Evolutionary conservation across 2,888 invertebrate species (phyloP).

Genomic region (Campaea margaritaria): DNA sequence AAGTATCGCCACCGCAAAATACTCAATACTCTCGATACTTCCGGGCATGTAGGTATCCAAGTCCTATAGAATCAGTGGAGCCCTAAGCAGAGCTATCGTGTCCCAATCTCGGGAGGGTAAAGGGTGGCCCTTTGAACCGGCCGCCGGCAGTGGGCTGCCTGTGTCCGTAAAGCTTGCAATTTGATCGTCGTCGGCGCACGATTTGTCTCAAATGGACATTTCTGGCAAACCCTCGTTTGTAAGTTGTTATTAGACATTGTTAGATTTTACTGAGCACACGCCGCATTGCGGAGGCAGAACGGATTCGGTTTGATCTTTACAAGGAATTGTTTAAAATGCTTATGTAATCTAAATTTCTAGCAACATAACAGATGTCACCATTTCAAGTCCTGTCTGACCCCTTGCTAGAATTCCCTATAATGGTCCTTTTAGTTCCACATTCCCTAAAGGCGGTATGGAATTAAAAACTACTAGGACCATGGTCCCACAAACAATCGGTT

Average conservation of each 20-base stretch:
- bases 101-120: conserved; percentile 56
- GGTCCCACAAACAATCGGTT: too few species aligned
- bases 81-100: conserved; percentile 43
- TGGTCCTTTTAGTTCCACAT: too few species aligned
- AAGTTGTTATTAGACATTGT: conserved; percentile 23
- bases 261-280: conserved; percentile 32
- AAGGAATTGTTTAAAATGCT: too few species aligned
- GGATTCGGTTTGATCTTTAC: conserved; percentile 1
- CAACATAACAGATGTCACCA: too few species aligned
- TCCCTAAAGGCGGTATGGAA: too few species aligned
- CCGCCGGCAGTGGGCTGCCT: conserved; percentile 66
- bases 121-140: conserved; percentile 70
- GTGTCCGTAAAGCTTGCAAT: conserved; percentile 65
- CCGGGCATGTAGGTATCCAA: background rate
- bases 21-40: background rate
- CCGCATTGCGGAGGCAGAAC: conserved; percentile 25
- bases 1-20: background rate
- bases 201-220: conserved; percentile 60
- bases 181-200: conserved; percentile 63
- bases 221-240: conserved; percentile 45
- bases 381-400: too few species aligned
- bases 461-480: too few species aligned
- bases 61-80: background rate
- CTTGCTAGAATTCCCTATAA: too few species aligned
- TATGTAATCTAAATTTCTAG: too few species aligned